Base-by-base conservation (phyloP, 2,888 invertebrate species). In the Rugalucina vietnamica region DNA sequence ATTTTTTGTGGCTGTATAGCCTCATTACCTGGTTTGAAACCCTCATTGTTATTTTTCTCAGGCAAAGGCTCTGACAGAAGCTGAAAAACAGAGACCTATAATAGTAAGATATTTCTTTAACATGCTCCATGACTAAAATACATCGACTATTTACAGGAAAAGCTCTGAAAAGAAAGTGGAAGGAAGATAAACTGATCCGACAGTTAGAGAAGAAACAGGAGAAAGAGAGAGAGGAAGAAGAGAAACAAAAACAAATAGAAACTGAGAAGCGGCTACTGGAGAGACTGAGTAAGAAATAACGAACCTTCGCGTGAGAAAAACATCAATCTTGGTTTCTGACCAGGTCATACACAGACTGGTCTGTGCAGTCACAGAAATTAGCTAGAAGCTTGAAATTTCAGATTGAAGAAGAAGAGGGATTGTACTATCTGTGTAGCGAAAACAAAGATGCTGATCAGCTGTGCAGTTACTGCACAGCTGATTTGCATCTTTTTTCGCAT, bases 131-230 rank as follows among this genome's bases (percentile, higher is more conserved):
- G 24, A 4, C 54, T 54, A 27, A 24, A 54, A 8, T 21, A 8
- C n/a, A 39, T 49, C 21, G 49, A n/a, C 49, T 75, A 10, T 34
- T 76, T 70, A 21, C 70, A 93, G 93, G 81, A 70, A 93, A 92
- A 84, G 91, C 90, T 21, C 80, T 86, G 54, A 93, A 93, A 79
- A 89, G 92, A 81, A 93, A 92, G 88, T 90, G 91, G 90, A 90
- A 90, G 60, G 94, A 94, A 88, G 92, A 93, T 57, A 93, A 90
- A 78, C 79, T 93, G 24, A 82, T 94, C 8, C 87, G 86, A 57
- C 88, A 92, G 71, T 77, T 93, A 73, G 92, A 93, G 77, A 91
- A 91, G 82, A 85, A 90, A 43, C 85, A 90, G 34, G 86, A 83
- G 43, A 79, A 82, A 70, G 77, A 88, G 71, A 88, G 84, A 43